These are phyloP conservation scores for Suricata suricatta DNA, from an alignment of 2,113 vertebrate species.

Conservation along the genomic window DNA sequence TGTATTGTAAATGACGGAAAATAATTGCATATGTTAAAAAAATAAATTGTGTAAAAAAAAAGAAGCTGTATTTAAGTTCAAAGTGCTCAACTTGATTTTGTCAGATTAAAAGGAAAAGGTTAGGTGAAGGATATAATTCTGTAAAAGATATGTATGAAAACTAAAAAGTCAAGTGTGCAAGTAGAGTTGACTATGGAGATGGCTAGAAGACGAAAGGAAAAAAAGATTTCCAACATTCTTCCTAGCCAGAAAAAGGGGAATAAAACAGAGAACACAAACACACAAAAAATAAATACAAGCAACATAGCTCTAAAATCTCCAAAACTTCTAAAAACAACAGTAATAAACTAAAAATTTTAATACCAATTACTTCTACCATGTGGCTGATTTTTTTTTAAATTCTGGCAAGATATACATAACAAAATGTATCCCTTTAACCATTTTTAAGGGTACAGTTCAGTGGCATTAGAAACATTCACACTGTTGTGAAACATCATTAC, in stretches of 20 bases:
- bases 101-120: neutral
- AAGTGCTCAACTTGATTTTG: constrained; percentile 20
- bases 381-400: neutral
- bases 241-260: neutral
- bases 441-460: neutral
- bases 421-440: neutral
- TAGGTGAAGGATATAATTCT: neutral
- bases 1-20: too few species aligned
- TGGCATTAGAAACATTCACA: constrained; percentile 20
- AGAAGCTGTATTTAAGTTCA: constrained; percentile 24
- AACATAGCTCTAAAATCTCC: neutral
- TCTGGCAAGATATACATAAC: neutral
- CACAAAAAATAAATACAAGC: neutral
- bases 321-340: constrained; percentile 4
- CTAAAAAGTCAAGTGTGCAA: constrained; percentile 8
- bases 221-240: constrained; percentile 14
- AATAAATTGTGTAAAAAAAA: too few species aligned
- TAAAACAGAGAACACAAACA: neutral
- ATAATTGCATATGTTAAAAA: too few species aligned
- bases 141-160: neutral
- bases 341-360: neutral
- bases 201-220: neutral
- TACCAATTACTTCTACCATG: neutral
- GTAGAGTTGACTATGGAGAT: neutral
- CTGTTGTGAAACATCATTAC: neutral